Evolutionary conservation across 2,888 invertebrate species (phyloP), one percentile per base, ranked within the genome.

Genomic region (Eristalis intricaria): DNA sequence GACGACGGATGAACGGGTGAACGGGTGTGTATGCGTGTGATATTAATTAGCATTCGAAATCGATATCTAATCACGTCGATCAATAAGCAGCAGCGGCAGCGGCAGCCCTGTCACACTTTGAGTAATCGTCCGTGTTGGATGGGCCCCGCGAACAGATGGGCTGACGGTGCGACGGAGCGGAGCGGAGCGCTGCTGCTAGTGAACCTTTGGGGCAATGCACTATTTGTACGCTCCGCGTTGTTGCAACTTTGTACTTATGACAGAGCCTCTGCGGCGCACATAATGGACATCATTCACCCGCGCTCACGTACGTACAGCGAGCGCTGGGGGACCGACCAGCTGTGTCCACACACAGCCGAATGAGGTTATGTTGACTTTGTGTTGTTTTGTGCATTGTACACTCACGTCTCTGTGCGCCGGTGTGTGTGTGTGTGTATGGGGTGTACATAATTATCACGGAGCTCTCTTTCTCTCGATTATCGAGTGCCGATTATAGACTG

Each of bases 1-100:
- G 8, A 32, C 32, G 32, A 32, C 32, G 7, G 29, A 4, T 3
- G 29, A 29, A 29, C 32, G 7, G 32, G 22, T n/a, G 40, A 4
- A 15, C 5, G 22, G n/a, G 50, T 64, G 50, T 61, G 82, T n/a
- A n/a, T 82, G 82, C 82, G 75, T 77, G 77, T 68, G 77, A 84
- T 87, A 87, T 87, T 87, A 87, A 84, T 87, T 87, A 87, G 87
- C 87, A 87, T 84, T 87, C 84, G 40, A 68, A 84, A 84, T 87
- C 84, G 79, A 84, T 87, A 87, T 87, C 87, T 87, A 87, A 87
- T 79, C 87, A 87, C 87, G 87, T 87, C 87, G 87, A 87, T 87
- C 87, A 84, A 87, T 87, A 87, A 80, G 79, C 84, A 80, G 78
- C 86, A 79, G 78, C 65, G 64, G 78, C 86, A 79, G 78, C 65